These are phyloP conservation scores for Zoanthus sociatus DNA, from an alignment of 92 coral and sea anemone species.

Conservation along the genomic window DNA sequence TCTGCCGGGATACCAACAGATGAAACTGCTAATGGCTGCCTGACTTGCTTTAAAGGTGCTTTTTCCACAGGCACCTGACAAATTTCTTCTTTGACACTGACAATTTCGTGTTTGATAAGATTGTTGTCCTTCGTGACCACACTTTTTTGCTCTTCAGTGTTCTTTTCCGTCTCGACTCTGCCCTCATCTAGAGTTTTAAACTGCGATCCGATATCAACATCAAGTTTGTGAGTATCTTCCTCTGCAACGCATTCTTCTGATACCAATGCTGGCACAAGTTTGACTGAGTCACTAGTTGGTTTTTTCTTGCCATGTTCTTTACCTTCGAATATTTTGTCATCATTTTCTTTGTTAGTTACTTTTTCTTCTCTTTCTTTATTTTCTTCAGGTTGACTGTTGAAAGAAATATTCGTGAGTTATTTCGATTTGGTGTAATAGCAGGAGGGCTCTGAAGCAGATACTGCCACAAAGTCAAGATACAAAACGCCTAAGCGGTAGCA, in stretches of 20 bases:
- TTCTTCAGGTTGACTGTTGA: not conserved
- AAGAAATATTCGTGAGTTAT: not conserved
- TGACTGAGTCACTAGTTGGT: conserved; percentile 12
- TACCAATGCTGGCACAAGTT: not conserved
- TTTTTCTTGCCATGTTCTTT: conserved; percentile 20
- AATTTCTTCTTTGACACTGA: not conserved
- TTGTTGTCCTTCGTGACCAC: not conserved
- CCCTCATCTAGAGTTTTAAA: conserved; percentile 83
- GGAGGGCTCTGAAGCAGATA: not conserved
- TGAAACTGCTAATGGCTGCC: conserved; percentile 61
- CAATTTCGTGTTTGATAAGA: conserved; percentile 13
- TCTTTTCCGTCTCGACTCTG: conserved; percentile 14
- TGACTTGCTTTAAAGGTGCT: conserved; percentile 42
- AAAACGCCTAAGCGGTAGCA: no score
- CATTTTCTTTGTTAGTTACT: not conserved
- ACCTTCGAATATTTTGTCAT: not conserved
- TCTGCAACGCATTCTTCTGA: conserved; percentile 50
- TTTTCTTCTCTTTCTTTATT: conserved; percentile 10
- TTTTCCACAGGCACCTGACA: conserved; percentile 56
- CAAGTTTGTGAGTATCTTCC: conserved; percentile 67
- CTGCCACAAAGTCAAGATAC: no score
- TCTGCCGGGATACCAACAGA: conserved; percentile 79
- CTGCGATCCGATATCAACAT: conserved; percentile 80
- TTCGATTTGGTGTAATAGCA: not conserved
- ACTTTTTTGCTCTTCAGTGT: conserved; percentile 37